These are phyloP conservation scores for Rutpela maculata DNA, from an alignment of 2,888 invertebrate genomes.

Conservation along the genomic window DNA sequence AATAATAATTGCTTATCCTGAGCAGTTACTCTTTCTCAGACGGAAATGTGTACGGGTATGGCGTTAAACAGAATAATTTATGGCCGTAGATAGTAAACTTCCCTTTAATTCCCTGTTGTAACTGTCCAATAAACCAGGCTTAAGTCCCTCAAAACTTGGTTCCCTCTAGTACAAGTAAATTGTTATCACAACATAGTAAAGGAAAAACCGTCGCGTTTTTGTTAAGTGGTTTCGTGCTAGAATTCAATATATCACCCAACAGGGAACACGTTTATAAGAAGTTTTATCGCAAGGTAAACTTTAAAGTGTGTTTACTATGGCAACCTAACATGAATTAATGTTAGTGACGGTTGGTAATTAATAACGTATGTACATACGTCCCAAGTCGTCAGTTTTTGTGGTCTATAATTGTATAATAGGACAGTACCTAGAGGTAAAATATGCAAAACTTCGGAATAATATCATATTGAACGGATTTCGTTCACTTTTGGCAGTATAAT, in stretches of 20 bases:
- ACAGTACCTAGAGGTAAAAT: too few relatives aligned
- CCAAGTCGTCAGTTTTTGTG: too few relatives aligned
- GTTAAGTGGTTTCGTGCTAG: constrained; percentile 8
- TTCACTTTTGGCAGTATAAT: too few relatives aligned
- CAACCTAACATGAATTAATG: background rate
- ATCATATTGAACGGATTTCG: too few relatives aligned
- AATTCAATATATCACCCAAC: constrained; percentile 32
- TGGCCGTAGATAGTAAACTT: background rate
- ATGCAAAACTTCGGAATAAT: too few relatives aligned
- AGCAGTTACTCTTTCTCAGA: too few relatives aligned
- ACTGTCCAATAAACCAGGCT: constrained; percentile 7
- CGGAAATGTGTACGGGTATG: too few relatives aligned
- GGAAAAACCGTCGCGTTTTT: constrained; percentile 5
- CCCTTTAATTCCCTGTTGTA: background rate
- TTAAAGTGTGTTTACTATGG: constrained; percentile 3
- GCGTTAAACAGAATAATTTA: background rate
- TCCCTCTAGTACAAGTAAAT: constrained; percentile 17
- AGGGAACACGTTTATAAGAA: constrained; percentile 10
- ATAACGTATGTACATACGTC: background rate
- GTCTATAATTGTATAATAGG: too few relatives aligned
- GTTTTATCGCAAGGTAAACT: constrained; percentile 19
- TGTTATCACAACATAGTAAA: constrained; percentile 24
- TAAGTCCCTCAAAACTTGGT: background rate
- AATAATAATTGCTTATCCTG: too few relatives aligned
- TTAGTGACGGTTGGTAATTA: background rate